Evolutionary conservation across 2,113 vertebrate genomes (phyloP).

Genomic region (Trichechus manatus): DNA sequence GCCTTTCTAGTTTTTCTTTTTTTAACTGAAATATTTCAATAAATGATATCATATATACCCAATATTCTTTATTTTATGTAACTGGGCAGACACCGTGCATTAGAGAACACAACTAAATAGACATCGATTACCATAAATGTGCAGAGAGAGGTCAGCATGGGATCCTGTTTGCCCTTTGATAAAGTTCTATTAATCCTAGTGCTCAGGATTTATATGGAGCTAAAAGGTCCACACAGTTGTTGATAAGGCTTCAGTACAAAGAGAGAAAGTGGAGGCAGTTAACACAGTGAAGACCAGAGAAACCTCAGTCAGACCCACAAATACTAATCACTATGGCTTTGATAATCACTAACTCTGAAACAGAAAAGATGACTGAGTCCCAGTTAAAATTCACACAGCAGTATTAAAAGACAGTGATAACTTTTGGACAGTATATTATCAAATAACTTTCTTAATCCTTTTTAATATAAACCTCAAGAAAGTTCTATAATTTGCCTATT

Average conservation of each 20-base stretch:
- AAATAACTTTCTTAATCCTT: neutral
- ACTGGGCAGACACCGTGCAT: neutral
- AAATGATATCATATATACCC: conserved; percentile 48
- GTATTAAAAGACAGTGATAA: neutral
- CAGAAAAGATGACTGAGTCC: neutral
- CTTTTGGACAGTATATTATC: neutral
- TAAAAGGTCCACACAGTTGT: conserved; percentile 49
- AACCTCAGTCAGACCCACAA: conserved; percentile 35
- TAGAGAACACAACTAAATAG: conserved; percentile 65
- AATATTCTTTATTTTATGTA: conserved; percentile 16
- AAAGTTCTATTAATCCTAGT: conserved; percentile 11
- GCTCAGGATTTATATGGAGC: conserved; percentile 34
- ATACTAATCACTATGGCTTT: neutral
- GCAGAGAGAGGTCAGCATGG: conserved; percentile 28
- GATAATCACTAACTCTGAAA: conserved; percentile 6
- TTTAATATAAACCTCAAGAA: neutral
- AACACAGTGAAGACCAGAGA: neutral
- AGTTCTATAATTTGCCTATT: neutral
- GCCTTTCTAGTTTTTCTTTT: neutral
- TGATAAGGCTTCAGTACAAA: conserved; percentile 52
- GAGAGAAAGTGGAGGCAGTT: conserved; percentile 28
- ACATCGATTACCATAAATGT: conserved; percentile 67
- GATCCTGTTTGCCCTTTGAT: conserved; percentile 64
- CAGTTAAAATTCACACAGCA: conserved; percentile 3
- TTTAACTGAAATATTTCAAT: neutral